Evolutionary conservation across 2,888 invertebrate genomes (phyloP).

Genomic region (Drosophila subsilvestris): DNA sequence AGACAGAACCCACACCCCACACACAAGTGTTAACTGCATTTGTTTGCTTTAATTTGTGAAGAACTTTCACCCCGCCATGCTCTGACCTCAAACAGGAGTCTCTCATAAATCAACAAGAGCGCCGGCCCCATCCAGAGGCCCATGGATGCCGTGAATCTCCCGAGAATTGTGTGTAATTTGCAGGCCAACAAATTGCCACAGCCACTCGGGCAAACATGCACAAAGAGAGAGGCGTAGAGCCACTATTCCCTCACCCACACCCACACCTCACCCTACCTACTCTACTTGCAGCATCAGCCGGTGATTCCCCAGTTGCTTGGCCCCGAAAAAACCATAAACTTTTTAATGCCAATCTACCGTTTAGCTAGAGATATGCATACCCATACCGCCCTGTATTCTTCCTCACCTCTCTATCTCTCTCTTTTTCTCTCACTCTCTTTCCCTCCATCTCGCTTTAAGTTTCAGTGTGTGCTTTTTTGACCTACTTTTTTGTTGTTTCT

Average conservation of each 20-base stretch:
- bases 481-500: conserved; percentile 57
- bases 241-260: neutral
- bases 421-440: conserved; percentile 2
- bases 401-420: conserved; percentile 7
- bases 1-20: neutral
- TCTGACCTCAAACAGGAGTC: neutral
- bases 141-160: conserved; percentile 52
- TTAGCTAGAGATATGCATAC: conserved; percentile 48
- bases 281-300: conserved; percentile 25
- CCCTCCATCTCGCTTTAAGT: conserved; percentile 10
- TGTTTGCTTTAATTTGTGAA: conserved; percentile 42
- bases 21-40: conserved; percentile 36
- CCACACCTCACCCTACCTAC: neutral
- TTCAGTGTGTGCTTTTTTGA: conserved; percentile 58
- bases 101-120: conserved; percentile 59
- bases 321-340: conserved; percentile 36
- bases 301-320: conserved; percentile 15
- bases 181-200: conserved; percentile 57
- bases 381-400: neutral
- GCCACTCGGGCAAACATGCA: conserved; percentile 32
- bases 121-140: conserved; percentile 30
- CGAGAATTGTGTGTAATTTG: conserved; percentile 70
- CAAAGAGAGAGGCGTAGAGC: conserved; percentile 3
- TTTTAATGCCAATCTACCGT: conserved; percentile 73
- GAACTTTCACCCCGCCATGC: conserved; percentile 11